Evolutionary conservation across 1,140 invertebrate genomes (phyloP).

Genomic region (Argopecten irradians): DNA sequence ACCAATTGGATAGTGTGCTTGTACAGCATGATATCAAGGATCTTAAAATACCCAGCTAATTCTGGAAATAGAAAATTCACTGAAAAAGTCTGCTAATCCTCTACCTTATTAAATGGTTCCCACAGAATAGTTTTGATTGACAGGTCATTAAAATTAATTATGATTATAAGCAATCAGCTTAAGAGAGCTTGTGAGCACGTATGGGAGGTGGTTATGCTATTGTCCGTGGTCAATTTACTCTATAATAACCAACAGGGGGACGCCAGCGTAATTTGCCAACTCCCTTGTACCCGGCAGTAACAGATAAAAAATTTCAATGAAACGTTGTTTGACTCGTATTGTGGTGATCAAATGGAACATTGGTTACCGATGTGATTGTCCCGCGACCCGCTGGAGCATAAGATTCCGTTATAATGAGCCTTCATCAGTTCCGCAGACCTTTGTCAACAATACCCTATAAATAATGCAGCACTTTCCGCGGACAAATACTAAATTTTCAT

Average conservation of each 20-base stretch:
- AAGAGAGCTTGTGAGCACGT: background rate
- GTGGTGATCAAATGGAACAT: background rate
- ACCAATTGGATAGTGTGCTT: no score
- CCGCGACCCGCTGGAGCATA: background rate
- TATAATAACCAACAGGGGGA: background rate
- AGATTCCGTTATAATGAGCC: background rate
- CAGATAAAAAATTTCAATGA: background rate
- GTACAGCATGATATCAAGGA: no score
- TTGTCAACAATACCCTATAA: background rate
- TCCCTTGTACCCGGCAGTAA: background rate
- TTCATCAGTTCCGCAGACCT: background rate
- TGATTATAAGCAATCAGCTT: slow-evolving; percentile 2
- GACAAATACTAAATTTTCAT: background rate
- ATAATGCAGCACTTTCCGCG: background rate
- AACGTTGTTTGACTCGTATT: background rate
- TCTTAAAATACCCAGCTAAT: no score
- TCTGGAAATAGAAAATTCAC: background rate
- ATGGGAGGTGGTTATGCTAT: background rate
- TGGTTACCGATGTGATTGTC: background rate
- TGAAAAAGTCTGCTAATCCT: background rate
- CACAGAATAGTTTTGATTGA: background rate
- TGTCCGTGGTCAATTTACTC: background rate
- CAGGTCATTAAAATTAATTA: background rate
- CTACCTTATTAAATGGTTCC: background rate
- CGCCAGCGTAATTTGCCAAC: background rate